Evolutionary conservation across 2,797 vertebrate species (phyloP).

Genomic region (Mus minutoides): DNA sequence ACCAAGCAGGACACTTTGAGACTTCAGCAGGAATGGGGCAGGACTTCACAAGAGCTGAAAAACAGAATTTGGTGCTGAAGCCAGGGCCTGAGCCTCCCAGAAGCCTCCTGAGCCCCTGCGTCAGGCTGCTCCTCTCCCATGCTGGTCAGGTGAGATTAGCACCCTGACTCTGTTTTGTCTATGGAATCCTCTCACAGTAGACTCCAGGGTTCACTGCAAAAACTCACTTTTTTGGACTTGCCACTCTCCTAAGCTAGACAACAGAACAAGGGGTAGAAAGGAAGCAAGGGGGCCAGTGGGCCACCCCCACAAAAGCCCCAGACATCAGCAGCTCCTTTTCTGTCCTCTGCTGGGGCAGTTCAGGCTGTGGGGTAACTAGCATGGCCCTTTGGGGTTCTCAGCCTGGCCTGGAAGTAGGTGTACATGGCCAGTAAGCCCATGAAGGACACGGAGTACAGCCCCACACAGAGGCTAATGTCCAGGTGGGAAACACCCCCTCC

Average conservation of each 20-base stretch:
- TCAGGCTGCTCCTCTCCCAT: background rate
- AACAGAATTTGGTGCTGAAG: slow-evolving; percentile 44
- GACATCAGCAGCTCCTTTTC: background rate
- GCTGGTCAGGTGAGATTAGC: background rate
- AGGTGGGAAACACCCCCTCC: slow-evolving; percentile 92
- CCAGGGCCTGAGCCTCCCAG: background rate
- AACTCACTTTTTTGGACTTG: background rate
- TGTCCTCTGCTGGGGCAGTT: background rate
- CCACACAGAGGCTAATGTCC: slow-evolving; percentile 94
- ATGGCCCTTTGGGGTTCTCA: slow-evolving; percentile 85
- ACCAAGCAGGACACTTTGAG: slow-evolving; percentile 50
- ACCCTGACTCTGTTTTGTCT: background rate
- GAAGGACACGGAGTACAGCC: slow-evolving; percentile 93
- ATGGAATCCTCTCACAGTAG: background rate
- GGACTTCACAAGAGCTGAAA: slow-evolving; percentile 66
- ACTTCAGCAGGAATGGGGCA: slow-evolving; percentile 28
- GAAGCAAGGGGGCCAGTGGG: background rate
- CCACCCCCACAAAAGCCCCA: no score
- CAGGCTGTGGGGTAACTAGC: slow-evolving; percentile 72
- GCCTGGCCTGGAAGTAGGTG: slow-evolving; percentile 91
- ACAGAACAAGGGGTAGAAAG: background rate
- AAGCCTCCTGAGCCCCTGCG: rapidly evolving
- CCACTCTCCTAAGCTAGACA: background rate
- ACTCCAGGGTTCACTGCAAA: background rate
- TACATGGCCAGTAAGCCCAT: slow-evolving; percentile 94